Evolutionary conservation across 1,140 invertebrate species (phyloP).

Genomic region (Camponotus pennsylvanicus): DNA sequence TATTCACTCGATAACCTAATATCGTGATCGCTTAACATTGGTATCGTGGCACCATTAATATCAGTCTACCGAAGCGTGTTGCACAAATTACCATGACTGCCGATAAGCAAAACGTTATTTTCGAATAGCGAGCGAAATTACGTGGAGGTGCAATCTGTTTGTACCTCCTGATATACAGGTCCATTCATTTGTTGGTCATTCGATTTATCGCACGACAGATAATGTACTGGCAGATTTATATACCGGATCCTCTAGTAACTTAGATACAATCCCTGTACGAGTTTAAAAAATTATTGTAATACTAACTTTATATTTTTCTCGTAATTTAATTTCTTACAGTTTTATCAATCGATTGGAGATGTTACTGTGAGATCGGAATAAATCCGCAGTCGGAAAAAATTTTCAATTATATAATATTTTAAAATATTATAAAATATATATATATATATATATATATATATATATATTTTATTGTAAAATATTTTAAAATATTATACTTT

Average conservation of each 20-base stretch:
- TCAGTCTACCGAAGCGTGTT: slow-evolving; percentile 29
- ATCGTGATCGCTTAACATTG: slow-evolving; percentile 55
- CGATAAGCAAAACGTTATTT: slow-evolving; percentile 53
- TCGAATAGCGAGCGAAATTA: slow-evolving; percentile 30
- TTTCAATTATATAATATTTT: neutral
- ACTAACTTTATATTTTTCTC: neutral
- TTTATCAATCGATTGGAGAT: neutral
- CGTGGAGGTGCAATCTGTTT: slow-evolving; percentile 18
- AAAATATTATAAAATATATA: too few species aligned
- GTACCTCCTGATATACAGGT: neutral
- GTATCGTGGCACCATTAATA: slow-evolving; percentile 35
- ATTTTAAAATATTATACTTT: too few species aligned
- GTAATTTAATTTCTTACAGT: neutral
- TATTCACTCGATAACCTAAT: slow-evolving; percentile 64
- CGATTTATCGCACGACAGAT: neutral
- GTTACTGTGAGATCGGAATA: neutral
- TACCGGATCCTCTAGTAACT: neutral
- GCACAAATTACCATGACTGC: slow-evolving; percentile 42
- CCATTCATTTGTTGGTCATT: slow-evolving; percentile 3
- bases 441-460: too few species aligned
- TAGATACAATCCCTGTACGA: too few species aligned
- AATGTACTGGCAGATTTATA: slow-evolving; percentile 11
- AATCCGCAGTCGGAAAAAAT: neutral
- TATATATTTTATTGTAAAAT: too few species aligned
- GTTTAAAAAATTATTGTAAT: neutral